These are phyloP conservation scores for Dione vanillae DNA, from an alignment of 2,888 invertebrate genomes.

Conservation along the genomic window DNA sequence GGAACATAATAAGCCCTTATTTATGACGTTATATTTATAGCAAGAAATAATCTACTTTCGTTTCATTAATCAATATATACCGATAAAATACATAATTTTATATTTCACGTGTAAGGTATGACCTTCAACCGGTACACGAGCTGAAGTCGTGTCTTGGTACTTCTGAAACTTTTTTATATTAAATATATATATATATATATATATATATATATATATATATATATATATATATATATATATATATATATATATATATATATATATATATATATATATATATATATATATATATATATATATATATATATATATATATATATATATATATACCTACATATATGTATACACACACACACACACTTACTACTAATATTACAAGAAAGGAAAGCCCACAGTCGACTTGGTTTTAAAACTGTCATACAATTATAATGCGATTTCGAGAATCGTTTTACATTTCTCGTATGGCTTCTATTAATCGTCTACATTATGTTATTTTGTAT, in stretches of 20 bases:
- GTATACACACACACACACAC: too few species aligned
- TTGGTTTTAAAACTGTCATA: slow-evolving; percentile 39
- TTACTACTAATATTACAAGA: neutral
- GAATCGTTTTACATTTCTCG: slow-evolving; percentile 43
- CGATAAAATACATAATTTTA: slow-evolving; percentile 8
- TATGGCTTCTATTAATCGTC: slow-evolving; percentile 36
- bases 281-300: too few species aligned
- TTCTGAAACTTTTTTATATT: slow-evolving; percentile 2
- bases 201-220: too few species aligned
- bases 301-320: too few species aligned
- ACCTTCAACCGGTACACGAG: slow-evolving; percentile 6
- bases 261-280: too few species aligned
- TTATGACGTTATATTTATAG: neutral
- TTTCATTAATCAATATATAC: slow-evolving; percentile 5
- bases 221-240: too few species aligned
- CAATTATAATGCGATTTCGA: slow-evolving; percentile 45
- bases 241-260: too few species aligned
- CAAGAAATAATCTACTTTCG: neutral
- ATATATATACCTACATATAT: too few species aligned
- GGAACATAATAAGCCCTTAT: too few species aligned
- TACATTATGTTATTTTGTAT: slow-evolving; percentile 3
- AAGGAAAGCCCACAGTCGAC: slow-evolving; percentile 9
- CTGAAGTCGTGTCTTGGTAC: slow-evolving; percentile 6
- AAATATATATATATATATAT: neutral
- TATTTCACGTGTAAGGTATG: slow-evolving; percentile 20